Base-by-base conservation (phyloP, 1,140 invertebrate species). In the Drosophila ambigua region DNA sequence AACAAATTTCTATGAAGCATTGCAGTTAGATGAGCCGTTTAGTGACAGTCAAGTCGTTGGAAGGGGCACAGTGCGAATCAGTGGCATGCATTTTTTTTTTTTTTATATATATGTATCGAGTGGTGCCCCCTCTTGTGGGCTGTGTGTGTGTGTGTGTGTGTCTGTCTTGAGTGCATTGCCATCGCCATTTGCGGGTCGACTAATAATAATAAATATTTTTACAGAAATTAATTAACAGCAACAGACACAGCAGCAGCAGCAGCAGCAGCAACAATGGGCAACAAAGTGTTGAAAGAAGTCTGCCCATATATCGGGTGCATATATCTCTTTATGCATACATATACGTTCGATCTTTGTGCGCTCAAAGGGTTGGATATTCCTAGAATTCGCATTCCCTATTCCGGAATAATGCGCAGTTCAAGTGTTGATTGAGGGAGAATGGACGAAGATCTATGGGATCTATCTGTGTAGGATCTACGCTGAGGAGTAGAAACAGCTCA, bases 11-110 rank as follows among this genome's bases (percentile, higher is more conserved):
- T 88, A 90, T 90, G 87, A 90, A 90, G 87, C 87, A 90, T 90
- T 88, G 79, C 88, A 88, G 78, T 83, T 90, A 90, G 87, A 90
- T 90, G 87, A 90, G 87, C 79, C 87, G 83, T 90, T 87, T 87
- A 87, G 82, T 87, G 82, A 85, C 81, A 85, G 81, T 87, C 81
- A 81, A 80, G 81, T 85, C 82, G 77, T 69, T 73, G 64, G n/a
- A 55, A 31, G 13, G 6, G 43, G 20, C 28, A 50, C 55, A 51
- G 57, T 45, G 55, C 44, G 52, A 71, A 77, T 65, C 67, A 64
- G 67, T 78, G 75, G 76, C 77, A 79, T 73, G 69, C 77, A 67
- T 59, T 71, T 57, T 57, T 50, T 49, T 69, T 24, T 61, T 67
- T 51, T 16, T 57, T 68, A 68, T 52, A 50, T 48, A 26, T 23